phyloP scores from a whole-genome alignment of 2,888 invertebrate genomes.

The Troides oblongomaculatus region DNA sequence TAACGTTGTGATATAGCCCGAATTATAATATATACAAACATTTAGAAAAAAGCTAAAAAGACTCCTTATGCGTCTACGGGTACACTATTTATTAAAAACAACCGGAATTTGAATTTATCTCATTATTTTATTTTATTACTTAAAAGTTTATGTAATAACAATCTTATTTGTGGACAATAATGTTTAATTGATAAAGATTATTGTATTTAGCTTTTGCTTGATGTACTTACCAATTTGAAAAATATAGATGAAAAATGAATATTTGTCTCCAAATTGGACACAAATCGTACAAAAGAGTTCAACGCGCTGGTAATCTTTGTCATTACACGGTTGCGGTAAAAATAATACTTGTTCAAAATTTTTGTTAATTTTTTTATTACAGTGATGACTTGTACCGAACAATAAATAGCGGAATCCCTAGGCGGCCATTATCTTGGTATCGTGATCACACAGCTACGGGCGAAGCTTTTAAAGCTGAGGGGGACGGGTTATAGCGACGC shows the following conservation, averaged over 20 bases:
- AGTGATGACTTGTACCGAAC: slow-evolving; percentile 65
- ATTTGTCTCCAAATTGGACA: neutral
- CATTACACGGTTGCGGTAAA: neutral
- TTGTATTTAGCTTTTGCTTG: too few species aligned
- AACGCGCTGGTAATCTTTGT: slow-evolving; percentile 13
- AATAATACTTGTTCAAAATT: neutral
- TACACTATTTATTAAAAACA: neutral
- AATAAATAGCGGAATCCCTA: slow-evolving; percentile 76
- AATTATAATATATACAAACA: neutral
- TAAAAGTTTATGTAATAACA: too few species aligned
- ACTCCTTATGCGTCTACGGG: neutral
- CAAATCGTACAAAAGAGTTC: slow-evolving; percentile 27
- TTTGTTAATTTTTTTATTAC: slow-evolving; percentile 49
- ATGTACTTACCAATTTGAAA: neutral
- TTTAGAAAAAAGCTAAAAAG: neutral
- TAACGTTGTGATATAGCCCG: neutral
- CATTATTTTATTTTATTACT: too few species aligned
- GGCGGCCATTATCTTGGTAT: slow-evolving; percentile 75
- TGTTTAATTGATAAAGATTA: too few species aligned
- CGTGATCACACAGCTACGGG: slow-evolving; percentile 71
- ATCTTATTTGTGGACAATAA: too few species aligned
- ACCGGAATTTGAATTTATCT: too few species aligned
- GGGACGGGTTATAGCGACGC: slow-evolving; percentile 51
- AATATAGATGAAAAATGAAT: neutral
- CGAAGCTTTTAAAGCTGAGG: slow-evolving; percentile 73